Percentiles rank a stretch among this genome's conserved stretches.
Evolutionary conservation across 2,113 vertebrate genomes (phyloP).

Genomic region (Passer domesticus): DNA sequence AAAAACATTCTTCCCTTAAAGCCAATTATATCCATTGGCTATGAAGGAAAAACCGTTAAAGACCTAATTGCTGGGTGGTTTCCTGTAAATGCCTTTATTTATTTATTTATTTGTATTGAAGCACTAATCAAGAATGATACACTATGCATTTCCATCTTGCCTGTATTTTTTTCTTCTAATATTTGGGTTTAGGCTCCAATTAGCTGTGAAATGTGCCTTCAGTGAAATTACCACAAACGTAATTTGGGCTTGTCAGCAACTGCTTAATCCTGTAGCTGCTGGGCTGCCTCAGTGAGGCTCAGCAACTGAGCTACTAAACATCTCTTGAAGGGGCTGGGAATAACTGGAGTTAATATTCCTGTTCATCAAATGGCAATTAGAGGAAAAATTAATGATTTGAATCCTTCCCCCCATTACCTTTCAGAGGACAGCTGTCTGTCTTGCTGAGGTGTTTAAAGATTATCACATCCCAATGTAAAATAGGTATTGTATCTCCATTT

Average conservation of each 20-base stretch:
- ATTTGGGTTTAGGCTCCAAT: conserved; percentile 20
- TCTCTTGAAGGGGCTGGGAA: conserved; percentile 39
- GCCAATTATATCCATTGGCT: background rate
- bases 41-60: background rate
- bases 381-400: conserved; percentile 36
- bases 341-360: conserved; percentile 66
- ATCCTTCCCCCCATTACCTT: background rate
- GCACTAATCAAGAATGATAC: background rate
- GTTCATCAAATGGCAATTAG: conserved; percentile 56
- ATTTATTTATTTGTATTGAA: conserved; percentile 4
- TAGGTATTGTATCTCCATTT: background rate
- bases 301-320: conserved; percentile 50
- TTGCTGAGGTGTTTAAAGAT: background rate
- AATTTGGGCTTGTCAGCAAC: background rate
- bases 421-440: background rate
- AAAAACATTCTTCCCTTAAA: background rate
- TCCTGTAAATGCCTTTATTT: background rate
- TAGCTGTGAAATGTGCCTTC: conserved; percentile 51
- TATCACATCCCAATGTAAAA: background rate
- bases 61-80: background rate
- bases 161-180: conserved; percentile 31
- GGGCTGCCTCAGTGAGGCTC: conserved; percentile 10
- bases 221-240: background rate
- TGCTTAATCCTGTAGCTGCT: conserved; percentile 17
- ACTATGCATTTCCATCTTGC: background rate